A percentile compares a stretch with the other conserved stretches of the same genome.
Conservation (phyloP, 2,888 invertebrate genomes). For the Tubulanus polymorphus region DNA sequence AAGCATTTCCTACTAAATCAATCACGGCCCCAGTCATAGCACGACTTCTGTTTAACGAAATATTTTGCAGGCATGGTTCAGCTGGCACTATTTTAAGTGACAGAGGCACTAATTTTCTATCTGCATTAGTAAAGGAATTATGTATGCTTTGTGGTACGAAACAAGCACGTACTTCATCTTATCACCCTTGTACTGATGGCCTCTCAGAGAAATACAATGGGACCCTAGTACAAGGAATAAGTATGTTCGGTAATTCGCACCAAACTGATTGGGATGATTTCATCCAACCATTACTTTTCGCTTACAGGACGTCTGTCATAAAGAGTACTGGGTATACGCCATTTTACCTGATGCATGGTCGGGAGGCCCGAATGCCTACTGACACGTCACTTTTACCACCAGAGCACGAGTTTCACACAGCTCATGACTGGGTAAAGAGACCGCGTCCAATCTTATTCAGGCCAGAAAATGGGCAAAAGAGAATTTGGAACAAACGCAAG, state of each 20-base stretch:
- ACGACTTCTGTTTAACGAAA: neutral
- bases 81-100: neutral
- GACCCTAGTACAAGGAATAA: neutral
- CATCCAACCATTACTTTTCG: neutral
- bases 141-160: neutral
- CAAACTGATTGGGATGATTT: neutral
- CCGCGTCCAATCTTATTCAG: neutral
- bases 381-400: neutral
- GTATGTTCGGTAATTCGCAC: neutral
- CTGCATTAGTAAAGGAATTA: neutral
- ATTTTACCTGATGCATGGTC: neutral
- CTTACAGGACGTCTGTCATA: neutral
- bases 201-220: neutral
- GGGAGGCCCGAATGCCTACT: neutral
- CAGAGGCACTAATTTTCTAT: neutral
- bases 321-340: neutral
- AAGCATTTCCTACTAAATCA: slow-evolving; percentile 25
- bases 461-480: too few relatives aligned
- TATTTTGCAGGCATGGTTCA: neutral
- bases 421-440: neutral
- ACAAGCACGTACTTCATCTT: neutral
- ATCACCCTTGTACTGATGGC: slow-evolving; percentile 1
- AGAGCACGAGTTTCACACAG: neutral
- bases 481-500: slow-evolving; percentile 6
- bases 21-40: slow-evolving; percentile 18